phyloP scores from a whole-genome alignment of 2,888 invertebrate genomes.

The Syritta pipiens region DNA sequence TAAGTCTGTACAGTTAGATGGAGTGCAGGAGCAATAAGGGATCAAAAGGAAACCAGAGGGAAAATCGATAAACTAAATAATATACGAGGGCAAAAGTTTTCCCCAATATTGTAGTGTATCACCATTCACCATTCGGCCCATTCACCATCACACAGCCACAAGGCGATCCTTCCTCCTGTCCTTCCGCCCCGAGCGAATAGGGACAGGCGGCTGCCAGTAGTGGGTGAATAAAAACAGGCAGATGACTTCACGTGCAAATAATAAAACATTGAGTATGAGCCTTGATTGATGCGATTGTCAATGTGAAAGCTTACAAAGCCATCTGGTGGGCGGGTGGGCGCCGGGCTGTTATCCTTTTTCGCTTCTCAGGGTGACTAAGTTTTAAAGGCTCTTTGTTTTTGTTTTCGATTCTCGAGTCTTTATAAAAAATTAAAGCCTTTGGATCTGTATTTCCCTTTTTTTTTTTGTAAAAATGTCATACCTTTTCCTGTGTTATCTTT shows the following conservation, averaged over 20 bases:
- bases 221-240: conserved; percentile 60
- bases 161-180: neutral
- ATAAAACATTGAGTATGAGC: conserved; percentile 65
- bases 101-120: conserved; percentile 40
- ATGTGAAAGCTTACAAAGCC: conserved; percentile 45
- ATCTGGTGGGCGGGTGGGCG: too few relatives aligned
- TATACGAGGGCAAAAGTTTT: conserved; percentile 61
- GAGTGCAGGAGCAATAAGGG: conserved; percentile 65
- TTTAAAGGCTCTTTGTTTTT: conserved; percentile 24
- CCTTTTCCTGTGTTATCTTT: neutral
- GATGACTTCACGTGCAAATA: conserved; percentile 69
- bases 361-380: conserved; percentile 19
- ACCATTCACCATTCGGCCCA: neutral
- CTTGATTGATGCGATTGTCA: conserved; percentile 66
- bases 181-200: too few relatives aligned
- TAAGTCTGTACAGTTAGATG: conserved; percentile 32
- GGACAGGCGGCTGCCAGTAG: too few relatives aligned
- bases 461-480: neutral
- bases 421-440: conserved; percentile 21
- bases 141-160: neutral
- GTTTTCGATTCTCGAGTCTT: neutral
- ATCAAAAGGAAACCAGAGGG: conserved; percentile 63
- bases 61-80: conserved; percentile 69
- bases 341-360: neutral
- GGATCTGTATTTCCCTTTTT: conserved; percentile 1